Evolutionary conservation across 2,888 invertebrate species (phyloP).

Genomic region (Epicampocera succincta): DNA sequence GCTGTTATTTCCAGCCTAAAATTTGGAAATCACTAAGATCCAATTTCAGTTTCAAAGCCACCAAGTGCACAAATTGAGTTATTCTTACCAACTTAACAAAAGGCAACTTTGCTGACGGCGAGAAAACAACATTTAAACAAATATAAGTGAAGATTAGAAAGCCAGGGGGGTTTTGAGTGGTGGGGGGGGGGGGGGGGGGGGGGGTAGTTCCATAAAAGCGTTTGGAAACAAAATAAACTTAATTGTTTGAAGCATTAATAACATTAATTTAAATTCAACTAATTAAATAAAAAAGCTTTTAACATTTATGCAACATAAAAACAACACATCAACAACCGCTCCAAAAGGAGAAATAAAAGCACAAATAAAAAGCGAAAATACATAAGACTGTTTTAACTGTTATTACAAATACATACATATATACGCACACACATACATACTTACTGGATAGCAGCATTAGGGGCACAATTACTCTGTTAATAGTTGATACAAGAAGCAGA

Average conservation of each 20-base stretch:
- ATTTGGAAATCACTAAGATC: too few relatives aligned
- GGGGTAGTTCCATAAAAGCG: background rate
- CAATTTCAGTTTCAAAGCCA: too few relatives aligned
- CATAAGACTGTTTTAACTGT: background rate
- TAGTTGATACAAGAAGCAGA: background rate
- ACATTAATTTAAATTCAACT: slow-evolving; percentile 37
- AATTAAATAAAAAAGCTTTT: slow-evolving; percentile 63
- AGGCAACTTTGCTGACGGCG: too few relatives aligned
- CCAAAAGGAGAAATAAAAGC: slow-evolving; percentile 21
- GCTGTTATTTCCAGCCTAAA: too few relatives aligned
- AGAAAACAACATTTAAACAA: too few relatives aligned
- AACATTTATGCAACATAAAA: slow-evolving; percentile 26
- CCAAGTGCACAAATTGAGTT: too few relatives aligned
- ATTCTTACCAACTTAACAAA: too few relatives aligned
- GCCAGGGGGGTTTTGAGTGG: too few relatives aligned
- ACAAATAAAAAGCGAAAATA: slow-evolving; percentile 3
- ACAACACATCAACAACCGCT: background rate
- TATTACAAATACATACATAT: background rate
- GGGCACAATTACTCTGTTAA: slow-evolving; percentile 3
- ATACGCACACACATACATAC: too few relatives aligned
- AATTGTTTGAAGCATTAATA: slow-evolving; percentile 46
- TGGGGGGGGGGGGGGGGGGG: too few relatives aligned
- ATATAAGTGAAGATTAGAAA: too few relatives aligned
- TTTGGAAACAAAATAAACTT: slow-evolving; percentile 26
- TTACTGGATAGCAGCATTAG: background rate